A percentile compares a stretch with the other conserved stretches of the same genome.
Evolutionary conservation across 2,888 invertebrate genomes (phyloP).

Genomic region (Aleiodes testaceus): DNA sequence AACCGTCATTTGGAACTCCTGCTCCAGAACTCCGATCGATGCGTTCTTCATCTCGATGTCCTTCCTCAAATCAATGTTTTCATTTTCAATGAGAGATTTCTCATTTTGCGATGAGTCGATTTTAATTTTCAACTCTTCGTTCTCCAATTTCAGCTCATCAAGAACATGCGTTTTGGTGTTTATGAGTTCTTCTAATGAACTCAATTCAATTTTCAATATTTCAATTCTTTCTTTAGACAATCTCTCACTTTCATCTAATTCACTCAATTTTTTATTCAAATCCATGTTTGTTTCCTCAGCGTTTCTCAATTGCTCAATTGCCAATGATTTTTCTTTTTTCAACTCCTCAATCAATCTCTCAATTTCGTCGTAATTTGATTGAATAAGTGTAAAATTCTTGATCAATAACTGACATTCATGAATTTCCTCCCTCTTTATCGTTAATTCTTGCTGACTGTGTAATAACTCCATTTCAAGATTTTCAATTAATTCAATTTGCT

Average conservation of each 20-base stretch:
- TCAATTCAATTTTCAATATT: neutral
- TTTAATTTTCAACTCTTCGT: constrained; percentile 62
- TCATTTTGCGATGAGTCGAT: constrained; percentile 63
- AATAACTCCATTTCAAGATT: constrained; percentile 77
- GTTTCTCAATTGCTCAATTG: constrained; percentile 46
- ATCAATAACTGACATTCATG: constrained; percentile 48
- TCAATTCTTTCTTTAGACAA: no score
- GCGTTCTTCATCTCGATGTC: constrained; percentile 57
- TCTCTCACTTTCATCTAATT: constrained; percentile 8
- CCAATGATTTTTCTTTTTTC: neutral
- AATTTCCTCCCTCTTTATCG: constrained; percentile 71
- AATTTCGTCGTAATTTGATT: constrained; percentile 15
- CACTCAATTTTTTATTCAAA: constrained; percentile 43
- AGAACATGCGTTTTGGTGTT: constrained; percentile 48
- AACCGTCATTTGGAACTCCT: constrained; percentile 66
- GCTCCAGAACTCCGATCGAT: constrained; percentile 62
- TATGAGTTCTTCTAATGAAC: neutral
- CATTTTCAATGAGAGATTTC: constrained; percentile 75
- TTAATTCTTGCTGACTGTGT: constrained; percentile 66
- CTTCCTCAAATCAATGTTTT: constrained; percentile 68
- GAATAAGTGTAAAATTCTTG: constrained; percentile 29
- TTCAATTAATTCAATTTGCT: constrained; percentile 76
- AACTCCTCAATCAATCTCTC: constrained; percentile 5
- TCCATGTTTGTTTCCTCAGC: neutral
- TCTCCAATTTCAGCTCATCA: constrained; percentile 65